phyloP scores from a whole-genome alignment of 64 coral and sea anemone species.

The Stylophora pistillata region DNA sequence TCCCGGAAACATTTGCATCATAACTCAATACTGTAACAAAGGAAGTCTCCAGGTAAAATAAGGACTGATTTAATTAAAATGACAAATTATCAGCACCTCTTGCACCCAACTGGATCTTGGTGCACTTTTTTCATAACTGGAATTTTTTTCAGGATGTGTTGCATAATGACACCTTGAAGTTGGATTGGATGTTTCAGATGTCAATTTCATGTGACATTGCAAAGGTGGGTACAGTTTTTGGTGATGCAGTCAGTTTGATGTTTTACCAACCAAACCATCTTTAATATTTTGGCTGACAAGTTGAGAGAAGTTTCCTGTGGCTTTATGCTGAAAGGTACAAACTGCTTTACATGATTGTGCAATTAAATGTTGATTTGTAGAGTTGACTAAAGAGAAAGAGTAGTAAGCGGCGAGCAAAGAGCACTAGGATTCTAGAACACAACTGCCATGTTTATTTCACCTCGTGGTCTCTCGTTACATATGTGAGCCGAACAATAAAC shows the following conservation, averaged over 20 bases:
- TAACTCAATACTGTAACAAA: slow-evolving; percentile 80
- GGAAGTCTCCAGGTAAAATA: slow-evolving; percentile 84
- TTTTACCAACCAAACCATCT: not conserved
- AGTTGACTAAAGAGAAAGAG: no score
- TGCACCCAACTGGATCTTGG: no score
- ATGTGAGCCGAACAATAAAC: no score
- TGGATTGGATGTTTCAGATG: slow-evolving; percentile 97
- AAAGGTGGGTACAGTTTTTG: slow-evolving; percentile 45
- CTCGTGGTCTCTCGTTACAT: no score
- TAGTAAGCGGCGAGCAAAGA: no score
- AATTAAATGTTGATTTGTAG: no score
- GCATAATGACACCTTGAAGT: slow-evolving; percentile 71
- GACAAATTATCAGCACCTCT: not conserved
- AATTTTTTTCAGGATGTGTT: slow-evolving; percentile 64
- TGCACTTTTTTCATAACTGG: not conserved
- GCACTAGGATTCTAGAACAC: no score
- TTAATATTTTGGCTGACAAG: not conserved
- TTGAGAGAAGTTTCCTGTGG: no score
- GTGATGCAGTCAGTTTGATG: not conserved
- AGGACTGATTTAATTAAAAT: not conserved
- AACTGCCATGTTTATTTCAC: no score
- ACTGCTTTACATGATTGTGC: no score
- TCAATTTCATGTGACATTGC: slow-evolving; percentile 85
- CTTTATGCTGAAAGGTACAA: no score
- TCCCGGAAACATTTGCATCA: slow-evolving; percentile 67